A percentile compares a stretch with the other conserved stretches of the same genome.
These are phyloP conservation scores for Zaprionus ornatus DNA, from an alignment of 1,140 invertebrate species.

Conservation along the genomic window DNA sequence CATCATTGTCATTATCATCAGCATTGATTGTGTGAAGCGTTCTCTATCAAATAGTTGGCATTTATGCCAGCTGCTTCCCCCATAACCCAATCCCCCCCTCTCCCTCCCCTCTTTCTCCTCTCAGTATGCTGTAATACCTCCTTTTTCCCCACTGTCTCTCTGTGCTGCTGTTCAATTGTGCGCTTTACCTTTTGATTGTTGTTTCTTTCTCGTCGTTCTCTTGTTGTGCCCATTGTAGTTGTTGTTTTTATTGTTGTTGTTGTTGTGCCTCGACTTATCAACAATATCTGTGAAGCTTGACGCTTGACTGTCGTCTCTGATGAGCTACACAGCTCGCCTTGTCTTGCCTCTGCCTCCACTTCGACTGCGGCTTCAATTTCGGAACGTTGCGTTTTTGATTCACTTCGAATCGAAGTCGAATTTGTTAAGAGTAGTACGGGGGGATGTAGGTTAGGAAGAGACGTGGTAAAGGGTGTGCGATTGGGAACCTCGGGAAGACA, in stretches of 20 bases:
- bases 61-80: slow-evolving; percentile 30
- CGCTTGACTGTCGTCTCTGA: background rate
- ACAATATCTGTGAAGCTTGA: slow-evolving; percentile 14
- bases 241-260: slow-evolving; percentile 2
- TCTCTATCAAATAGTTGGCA: slow-evolving; percentile 58
- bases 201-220: background rate
- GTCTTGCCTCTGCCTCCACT: background rate
- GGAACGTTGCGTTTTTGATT: slow-evolving; percentile 1
- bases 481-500: background rate
- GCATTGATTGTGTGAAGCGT: slow-evolving; percentile 54
- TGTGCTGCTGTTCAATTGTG: slow-evolving; percentile 18
- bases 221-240: background rate
- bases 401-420: background rate
- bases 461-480: background rate
- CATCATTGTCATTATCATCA: slow-evolving; percentile 45
- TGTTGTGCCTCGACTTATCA: slow-evolving; percentile 2
- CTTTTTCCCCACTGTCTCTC: background rate
- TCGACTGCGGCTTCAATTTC: background rate
- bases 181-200: slow-evolving; percentile 35
- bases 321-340: background rate
- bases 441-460: background rate
- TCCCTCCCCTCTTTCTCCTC: background rate
- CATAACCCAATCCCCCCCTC: background rate
- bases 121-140: background rate
- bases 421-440: background rate